Base-by-base conservation (phyloP, 2,113 vertebrate species). In the Bambusicola thoracicus region DNA sequence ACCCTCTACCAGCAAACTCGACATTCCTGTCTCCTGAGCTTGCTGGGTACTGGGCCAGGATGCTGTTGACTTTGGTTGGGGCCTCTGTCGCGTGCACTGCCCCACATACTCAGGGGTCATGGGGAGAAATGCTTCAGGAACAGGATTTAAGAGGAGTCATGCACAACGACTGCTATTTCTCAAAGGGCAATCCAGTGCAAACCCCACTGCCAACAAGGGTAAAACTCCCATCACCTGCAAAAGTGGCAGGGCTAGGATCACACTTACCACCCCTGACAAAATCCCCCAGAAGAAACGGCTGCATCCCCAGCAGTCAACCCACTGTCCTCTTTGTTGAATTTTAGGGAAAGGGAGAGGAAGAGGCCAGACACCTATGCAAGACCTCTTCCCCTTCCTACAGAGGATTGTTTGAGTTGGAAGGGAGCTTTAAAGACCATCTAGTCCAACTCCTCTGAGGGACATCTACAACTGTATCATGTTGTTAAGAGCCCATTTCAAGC, bases 21-120 rank as follows among this genome's bases (percentile, higher is more conserved):
- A 81, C 87, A 73, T 93, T 95, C 93, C 90, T 88, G 66, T 65
- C 65, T 89, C 82, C 93, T 94, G 87, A 93, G 56, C 79, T 94
- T 36, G 7, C 38, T 0, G 0, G 40, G 4, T 82, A 63, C 25
- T 1, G 6, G 56, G 43, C 85, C 65, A 89, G 76, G 27, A n/a
- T 1, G 0, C 27, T 40, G 72, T 8, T 87, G 79, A 75, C 61
- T 87, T 73, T 67, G 44, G 84, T 55, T 1, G 2, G 63, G 44
- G 20, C 17, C 61, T 30, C 32, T 53, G 20, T 41, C 2, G 1
- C 24, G 36, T 5, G 53, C 15, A 36, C 22, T 58, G 73, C 24
- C 44, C 24, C 16, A 0, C n/a, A 84, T 19, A 72, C 21, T 25
- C 67, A 82, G 59, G 38, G 61, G 8, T 85, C 56, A 68, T 1